These are phyloP conservation scores for Picathartes gymnocephalus DNA, from an alignment of 2,113 vertebrate species.

Conservation along the genomic window DNA sequence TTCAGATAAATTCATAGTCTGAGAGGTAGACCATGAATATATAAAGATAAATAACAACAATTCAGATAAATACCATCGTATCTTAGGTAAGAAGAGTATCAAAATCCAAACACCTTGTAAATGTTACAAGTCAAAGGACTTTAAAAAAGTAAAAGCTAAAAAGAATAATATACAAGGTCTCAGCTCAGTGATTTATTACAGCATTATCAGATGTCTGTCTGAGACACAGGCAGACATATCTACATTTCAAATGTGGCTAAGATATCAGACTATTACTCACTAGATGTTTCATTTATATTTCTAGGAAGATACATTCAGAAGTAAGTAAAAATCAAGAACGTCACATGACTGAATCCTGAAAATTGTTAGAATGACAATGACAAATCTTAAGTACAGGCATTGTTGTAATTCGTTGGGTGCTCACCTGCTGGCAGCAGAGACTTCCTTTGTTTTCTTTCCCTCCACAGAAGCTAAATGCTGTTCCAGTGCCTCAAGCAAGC, in stretches of 20 bases:
- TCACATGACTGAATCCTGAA: neutral
- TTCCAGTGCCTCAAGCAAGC: slow-evolving; percentile 91
- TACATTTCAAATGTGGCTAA: neutral
- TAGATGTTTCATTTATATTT: neutral
- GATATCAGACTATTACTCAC: neutral
- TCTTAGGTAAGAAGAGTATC: neutral
- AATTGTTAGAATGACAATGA: neutral
- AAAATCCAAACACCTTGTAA: neutral
- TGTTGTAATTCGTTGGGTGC: neutral
- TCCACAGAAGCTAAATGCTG: slow-evolving; percentile 94
- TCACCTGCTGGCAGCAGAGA: slow-evolving; percentile 85
- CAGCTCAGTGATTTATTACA: neutral
- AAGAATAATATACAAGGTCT: neutral
- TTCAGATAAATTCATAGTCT: neutral
- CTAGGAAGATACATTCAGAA: neutral
- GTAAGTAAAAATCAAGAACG: neutral
- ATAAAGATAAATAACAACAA: neutral
- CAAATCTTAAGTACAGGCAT: neutral
- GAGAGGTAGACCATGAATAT: neutral
- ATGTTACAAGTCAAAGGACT: neutral
- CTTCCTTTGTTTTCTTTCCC: slow-evolving; percentile 88
- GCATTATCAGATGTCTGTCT: neutral
- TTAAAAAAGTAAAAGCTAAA: neutral
- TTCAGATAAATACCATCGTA: neutral
- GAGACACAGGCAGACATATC: neutral